These are phyloP conservation scores for Bos indicus DNA, from an alignment of 2,113 vertebrate genomes.

Conservation along the genomic window DNA sequence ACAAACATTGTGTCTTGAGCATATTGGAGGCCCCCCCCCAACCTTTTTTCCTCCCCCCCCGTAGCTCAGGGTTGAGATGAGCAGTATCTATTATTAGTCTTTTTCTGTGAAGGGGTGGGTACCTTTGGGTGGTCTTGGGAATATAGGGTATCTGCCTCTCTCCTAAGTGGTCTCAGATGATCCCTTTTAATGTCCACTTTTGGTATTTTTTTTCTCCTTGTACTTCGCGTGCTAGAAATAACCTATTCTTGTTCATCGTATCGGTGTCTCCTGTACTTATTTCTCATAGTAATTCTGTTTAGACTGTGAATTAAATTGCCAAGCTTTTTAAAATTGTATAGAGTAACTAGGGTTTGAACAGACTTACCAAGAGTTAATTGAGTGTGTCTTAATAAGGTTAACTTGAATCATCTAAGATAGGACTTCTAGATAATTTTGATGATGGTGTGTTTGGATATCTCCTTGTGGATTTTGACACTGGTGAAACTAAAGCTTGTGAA, in stretches of 20 bases:
- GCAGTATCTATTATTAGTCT: not conserved
- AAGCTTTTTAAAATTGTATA: not conserved
- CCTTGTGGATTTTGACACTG: not conserved
- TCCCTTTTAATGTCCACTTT: not conserved
- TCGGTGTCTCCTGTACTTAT: not conserved
- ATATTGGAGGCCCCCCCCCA: not conserved
- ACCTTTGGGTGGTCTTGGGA: slow-evolving; percentile 7
- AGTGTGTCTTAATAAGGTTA: not conserved
- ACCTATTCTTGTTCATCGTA: not conserved
- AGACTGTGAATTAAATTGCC: not conserved
- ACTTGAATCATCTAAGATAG: not conserved
- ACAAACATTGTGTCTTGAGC: not conserved
- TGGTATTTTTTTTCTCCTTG: not conserved
- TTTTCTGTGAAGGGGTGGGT: not conserved
- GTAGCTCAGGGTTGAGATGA: slow-evolving; percentile 7
- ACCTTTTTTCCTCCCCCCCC: not conserved
- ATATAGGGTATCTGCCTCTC: not conserved
- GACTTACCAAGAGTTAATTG: not conserved
- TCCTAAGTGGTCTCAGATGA: not conserved
- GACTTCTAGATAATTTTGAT: not conserved
- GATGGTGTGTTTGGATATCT: not conserved
- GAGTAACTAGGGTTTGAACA: not conserved
- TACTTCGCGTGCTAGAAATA: not conserved
- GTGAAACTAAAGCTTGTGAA: not conserved
- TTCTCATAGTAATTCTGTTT: not conserved